A percentile compares a stretch with the other conserved stretches of the same genome.
phyloP scores from a whole-genome alignment of 2,888 invertebrate genomes.

The Agonopterix subpropinquella region DNA sequence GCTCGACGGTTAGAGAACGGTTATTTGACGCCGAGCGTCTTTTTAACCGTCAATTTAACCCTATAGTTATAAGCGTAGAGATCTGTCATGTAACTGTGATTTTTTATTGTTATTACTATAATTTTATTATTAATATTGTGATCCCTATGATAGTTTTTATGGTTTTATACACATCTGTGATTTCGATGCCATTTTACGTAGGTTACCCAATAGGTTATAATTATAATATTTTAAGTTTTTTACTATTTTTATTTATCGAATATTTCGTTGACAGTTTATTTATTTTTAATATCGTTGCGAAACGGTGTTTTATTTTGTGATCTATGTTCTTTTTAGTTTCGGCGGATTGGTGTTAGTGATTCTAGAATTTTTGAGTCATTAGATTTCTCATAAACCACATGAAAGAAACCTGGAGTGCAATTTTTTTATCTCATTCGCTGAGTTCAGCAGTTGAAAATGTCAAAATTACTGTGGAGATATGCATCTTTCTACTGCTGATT shows the following conservation, averaged over 20 bases:
- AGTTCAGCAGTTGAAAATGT: too few species aligned
- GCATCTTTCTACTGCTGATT: too few species aligned
- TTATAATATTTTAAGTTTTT: conserved; percentile 36
- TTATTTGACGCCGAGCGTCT: conserved; percentile 8
- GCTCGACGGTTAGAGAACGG: conserved; percentile 7
- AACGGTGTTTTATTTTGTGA: conserved; percentile 9
- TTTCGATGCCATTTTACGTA: conserved; percentile 57
- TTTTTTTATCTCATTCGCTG: too few species aligned
- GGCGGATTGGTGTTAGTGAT: neutral
- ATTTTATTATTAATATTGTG: conserved; percentile 41
- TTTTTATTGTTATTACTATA: conserved; percentile 51
- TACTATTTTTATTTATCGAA: conserved; percentile 16
- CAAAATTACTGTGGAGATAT: too few species aligned
- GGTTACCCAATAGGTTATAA: conserved; percentile 42
- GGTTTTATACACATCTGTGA: conserved; percentile 62
- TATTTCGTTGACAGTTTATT: conserved; percentile 1
- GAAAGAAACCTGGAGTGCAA: too few species aligned
- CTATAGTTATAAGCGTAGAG: conserved; percentile 53
- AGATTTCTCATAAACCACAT: too few species aligned
- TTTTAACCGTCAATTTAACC: conserved; percentile 28
- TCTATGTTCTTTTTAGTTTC: neutral
- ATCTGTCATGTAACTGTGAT: conserved; percentile 61
- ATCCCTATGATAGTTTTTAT: conserved; percentile 53
- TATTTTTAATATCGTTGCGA: conserved; percentile 6
- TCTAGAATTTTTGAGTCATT: neutral